Base-by-base conservation (phyloP, 2,797 vertebrate genomes). In the Sphaeramia orbicularis region DNA sequence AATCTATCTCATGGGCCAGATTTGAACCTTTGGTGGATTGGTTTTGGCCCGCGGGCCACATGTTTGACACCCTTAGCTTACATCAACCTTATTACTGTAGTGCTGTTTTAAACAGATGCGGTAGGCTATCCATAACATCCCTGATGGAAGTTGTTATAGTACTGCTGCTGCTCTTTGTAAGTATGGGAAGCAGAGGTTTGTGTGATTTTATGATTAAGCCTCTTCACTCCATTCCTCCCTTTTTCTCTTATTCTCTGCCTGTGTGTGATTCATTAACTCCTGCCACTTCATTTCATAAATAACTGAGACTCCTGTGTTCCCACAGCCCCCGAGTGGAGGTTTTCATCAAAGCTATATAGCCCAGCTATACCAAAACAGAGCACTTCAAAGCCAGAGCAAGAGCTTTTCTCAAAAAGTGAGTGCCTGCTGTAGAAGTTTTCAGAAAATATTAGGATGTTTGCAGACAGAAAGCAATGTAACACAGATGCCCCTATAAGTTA, bases 231-330 rank as follows among this genome's bases (percentile, higher is more conserved):
- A 11, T 37, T 41, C n/a, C 18, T 56, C 16, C 19, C 16, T 14
- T 2, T 30, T 6, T 41, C 35, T 36, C 24, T n/a, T 3, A 18
- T 9, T 48, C 24, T 71, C 4, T 71, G 21, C 47, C 7, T 15
- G 6, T 58, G 40, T 64, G 58, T 74, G 71, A 76, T 78, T 79
- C 74, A 76, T 73, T 73, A 65, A 65, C 63, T 84, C 56, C 73
- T 68, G 59, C 70, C 58, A 41, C 63, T 72, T 78, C 19, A n/a
- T 81, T 71, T 78, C 56, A 78, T 68, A 76, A 86, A 85, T 74
- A 81, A 75, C 53, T 0, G 49, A 59, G 51, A 40, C 62, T 53
- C 47, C 21, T 49, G 54, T 71, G 69, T 78, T 70, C 57, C 54
- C 64, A 48, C 24, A 65, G 63, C 57, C 38, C 19, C 71, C 51